Evolutionary conservation across 2,888 invertebrate genomes (phyloP).

Genomic region (Leptothorax acervorum): DNA sequence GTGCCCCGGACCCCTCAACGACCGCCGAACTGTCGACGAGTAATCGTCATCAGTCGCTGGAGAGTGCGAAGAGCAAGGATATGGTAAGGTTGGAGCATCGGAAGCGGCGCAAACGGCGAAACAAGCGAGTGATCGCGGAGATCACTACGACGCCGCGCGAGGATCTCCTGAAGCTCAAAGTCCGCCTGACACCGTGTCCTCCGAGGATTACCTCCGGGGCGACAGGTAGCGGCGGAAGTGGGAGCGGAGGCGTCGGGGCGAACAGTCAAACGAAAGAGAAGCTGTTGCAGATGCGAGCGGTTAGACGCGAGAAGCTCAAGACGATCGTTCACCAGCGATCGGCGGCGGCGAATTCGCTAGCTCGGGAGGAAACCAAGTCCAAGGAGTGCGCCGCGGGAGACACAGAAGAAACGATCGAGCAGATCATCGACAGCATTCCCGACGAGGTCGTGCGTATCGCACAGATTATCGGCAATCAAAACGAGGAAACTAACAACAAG

Average conservation of each 20-base stretch:
- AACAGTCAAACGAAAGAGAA: constrained; percentile 78
- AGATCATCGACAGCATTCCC: constrained; percentile 80
- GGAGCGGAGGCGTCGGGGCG: background rate
- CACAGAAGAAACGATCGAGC: constrained; percentile 79
- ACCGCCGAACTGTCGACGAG: constrained; percentile 42
- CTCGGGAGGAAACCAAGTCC: constrained; percentile 55
- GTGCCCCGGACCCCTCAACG: constrained; percentile 74
- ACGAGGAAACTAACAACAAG: constrained; percentile 40
- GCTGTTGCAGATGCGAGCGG: constrained; percentile 75
- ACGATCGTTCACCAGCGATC: constrained; percentile 63
- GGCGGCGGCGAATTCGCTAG: constrained; percentile 3
- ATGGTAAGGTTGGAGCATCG: constrained; percentile 77
- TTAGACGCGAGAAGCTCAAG: constrained; percentile 78
- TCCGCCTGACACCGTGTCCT: constrained; percentile 80
- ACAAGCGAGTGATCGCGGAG: constrained; percentile 82
- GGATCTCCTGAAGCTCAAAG: constrained; percentile 81
- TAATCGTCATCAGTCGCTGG: constrained; percentile 55
- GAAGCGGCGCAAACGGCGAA: constrained; percentile 79
- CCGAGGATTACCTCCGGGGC: constrained; percentile 77
- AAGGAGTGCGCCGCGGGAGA: constrained; percentile 50
- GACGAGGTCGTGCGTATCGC: constrained; percentile 79
- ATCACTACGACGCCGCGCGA: constrained; percentile 82
- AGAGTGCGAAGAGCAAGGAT: constrained; percentile 72
- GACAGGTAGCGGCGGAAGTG: background rate
- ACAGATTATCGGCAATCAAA: constrained; percentile 68